Percentiles rank a stretch among this genome's conserved stretches.
phyloP scores from a whole-genome alignment of 2,113 vertebrate genomes.

The Aix galericulata region DNA sequence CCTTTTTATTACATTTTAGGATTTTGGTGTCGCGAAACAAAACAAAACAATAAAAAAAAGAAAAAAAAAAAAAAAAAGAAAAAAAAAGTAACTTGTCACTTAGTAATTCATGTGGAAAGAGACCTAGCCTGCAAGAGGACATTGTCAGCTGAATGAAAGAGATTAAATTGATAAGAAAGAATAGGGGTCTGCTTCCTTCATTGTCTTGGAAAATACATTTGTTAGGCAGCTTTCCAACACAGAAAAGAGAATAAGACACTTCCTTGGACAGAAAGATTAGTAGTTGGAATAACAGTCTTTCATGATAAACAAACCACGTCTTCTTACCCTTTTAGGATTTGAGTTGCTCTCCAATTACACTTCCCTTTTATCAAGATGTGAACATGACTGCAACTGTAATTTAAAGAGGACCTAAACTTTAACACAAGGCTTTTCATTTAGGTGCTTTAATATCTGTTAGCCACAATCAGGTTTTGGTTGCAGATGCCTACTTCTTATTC shows the following conservation, averaged over 20 bases:
- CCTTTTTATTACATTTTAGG: neutral
- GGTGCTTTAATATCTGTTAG: neutral
- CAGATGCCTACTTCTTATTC: neutral
- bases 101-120: conserved; percentile 58
- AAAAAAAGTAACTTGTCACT: conserved; percentile 42
- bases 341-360: neutral
- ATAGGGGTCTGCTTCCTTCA: conserved; percentile 43
- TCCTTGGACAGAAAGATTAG: conserved; percentile 41
- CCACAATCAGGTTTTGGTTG: neutral
- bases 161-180: conserved; percentile 62
- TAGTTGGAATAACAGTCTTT: conserved; percentile 7
- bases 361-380: neutral
- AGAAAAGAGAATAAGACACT: conserved; percentile 43
- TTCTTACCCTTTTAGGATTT: conserved; percentile 10
- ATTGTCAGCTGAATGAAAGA: conserved; percentile 51
- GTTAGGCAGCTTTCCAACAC: conserved; percentile 53
- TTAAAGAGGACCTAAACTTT: neutral
- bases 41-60: no score
- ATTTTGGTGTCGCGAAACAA: neutral
- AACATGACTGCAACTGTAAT: neutral
- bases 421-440: neutral
- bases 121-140: conserved; percentile 19
- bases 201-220: conserved; percentile 61
- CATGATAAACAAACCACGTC: conserved; percentile 25
- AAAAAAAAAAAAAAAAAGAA: neutral